Evolutionary conservation across 1,140 invertebrate species (phyloP).

Genomic region (Vanessa tameamea): DNA sequence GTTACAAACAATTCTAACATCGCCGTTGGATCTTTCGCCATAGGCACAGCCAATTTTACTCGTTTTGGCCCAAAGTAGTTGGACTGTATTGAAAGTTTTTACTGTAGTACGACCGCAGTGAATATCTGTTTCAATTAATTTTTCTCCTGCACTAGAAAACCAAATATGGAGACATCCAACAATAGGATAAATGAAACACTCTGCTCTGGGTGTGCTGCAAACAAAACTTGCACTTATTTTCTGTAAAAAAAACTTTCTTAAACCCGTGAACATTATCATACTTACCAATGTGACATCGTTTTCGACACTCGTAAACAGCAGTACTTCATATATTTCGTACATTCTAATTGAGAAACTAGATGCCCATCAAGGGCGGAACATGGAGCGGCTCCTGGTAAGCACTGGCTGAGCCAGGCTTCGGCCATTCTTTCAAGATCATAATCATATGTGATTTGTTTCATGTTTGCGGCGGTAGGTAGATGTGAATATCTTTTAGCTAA

Average conservation of each 20-base stretch:
- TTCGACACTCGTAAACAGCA: constrained; percentile 52
- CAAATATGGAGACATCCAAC: constrained; percentile 68
- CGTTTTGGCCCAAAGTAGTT: constrained; percentile 68
- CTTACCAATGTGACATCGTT: constrained; percentile 49
- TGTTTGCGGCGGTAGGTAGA: constrained; percentile 67
- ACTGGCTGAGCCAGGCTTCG: constrained; percentile 63
- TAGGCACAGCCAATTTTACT: constrained; percentile 70
- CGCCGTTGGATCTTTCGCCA: constrained; percentile 48
- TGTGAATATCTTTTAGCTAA: constrained; percentile 54
- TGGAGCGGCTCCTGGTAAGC: constrained; percentile 63
- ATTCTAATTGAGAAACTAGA: constrained; percentile 64
- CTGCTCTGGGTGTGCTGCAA: constrained; percentile 57
- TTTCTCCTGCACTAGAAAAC: constrained; percentile 59
- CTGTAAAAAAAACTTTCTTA: constrained; percentile 4
- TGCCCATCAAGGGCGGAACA: constrained; percentile 61
- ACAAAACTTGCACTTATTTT: constrained; percentile 8
- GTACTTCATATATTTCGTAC: constrained; percentile 58
- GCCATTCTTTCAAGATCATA: constrained; percentile 67
- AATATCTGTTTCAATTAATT: constrained; percentile 53
- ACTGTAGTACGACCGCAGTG: constrained; percentile 57
- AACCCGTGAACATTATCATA: background rate
- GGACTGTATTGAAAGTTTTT: constrained; percentile 56
- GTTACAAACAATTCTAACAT: constrained; percentile 67
- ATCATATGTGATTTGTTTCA: constrained; percentile 70
- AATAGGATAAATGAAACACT: constrained; percentile 62